A percentile compares a stretch with the other conserved stretches of the same genome.
These are phyloP conservation scores for Numenius arquata DNA, from an alignment of 2,113 vertebrate genomes.

Conservation along the genomic window DNA sequence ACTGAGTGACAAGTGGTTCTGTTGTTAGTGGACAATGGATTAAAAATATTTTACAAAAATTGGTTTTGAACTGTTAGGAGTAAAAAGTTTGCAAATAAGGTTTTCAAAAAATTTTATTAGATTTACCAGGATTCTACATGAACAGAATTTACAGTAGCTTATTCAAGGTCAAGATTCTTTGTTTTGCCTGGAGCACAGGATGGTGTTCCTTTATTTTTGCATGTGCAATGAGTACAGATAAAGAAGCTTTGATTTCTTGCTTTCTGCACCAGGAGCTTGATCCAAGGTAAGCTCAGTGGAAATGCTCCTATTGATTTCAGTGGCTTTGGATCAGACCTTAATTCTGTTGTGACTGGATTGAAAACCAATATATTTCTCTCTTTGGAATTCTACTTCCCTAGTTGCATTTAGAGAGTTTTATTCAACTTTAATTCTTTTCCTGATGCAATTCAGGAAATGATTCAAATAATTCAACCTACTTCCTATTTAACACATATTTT, in stretches of 20 bases:
- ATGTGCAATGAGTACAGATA: neutral
- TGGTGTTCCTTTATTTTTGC: neutral
- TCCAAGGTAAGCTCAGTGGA: neutral
- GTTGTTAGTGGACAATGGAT: neutral
- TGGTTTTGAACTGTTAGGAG: neutral
- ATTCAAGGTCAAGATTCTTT: neutral
- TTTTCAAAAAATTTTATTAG: neutral
- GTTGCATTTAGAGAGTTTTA: constrained; percentile 38
- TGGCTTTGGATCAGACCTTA: constrained; percentile 3
- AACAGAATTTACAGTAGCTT: neutral
- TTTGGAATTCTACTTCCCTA: constrained; percentile 8
- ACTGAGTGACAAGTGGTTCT: neutral
- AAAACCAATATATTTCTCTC: constrained; percentile 27
- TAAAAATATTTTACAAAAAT: neutral
- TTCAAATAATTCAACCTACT: constrained; percentile 22
- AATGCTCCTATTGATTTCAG: constrained; percentile 21
- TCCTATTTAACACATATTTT: constrained; percentile 24
- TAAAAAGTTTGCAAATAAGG: neutral
- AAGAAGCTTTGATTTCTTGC: neutral
- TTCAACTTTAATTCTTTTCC: constrained; percentile 43
- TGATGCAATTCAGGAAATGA: constrained; percentile 18
- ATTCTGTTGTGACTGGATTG: neutral
- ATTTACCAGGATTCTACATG: neutral
- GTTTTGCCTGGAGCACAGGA: neutral
- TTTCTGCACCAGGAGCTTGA: neutral